Conservation (phyloP, 2,888 invertebrate genomes). For the Bombylius discolor region DNA sequence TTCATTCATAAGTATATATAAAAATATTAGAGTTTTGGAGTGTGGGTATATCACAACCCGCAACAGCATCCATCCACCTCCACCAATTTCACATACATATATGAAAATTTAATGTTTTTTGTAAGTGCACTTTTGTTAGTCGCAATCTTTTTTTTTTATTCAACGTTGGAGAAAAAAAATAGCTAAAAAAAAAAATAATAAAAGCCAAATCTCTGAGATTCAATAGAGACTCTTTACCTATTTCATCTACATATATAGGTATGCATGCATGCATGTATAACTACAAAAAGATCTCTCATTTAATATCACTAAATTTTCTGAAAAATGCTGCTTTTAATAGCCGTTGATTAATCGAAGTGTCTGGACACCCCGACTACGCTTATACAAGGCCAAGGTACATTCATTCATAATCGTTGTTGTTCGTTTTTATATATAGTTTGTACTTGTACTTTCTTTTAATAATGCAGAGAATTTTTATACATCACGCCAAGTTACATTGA, state of each 20-base stretch:
- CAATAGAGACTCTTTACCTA: too few relatives aligned
- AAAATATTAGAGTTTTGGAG: background rate
- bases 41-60: background rate
- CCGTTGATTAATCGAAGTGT: slow-evolving; percentile 34
- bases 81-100: background rate
- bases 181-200: too few relatives aligned
- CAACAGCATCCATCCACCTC: background rate
- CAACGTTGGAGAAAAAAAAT: too few relatives aligned
- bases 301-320: slow-evolving; percentile 31
- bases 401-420: too few relatives aligned
- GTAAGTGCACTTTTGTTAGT: too few relatives aligned
- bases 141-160: too few relatives aligned
- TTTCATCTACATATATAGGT: background rate
- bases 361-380: slow-evolving; percentile 17
- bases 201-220: too few relatives aligned
- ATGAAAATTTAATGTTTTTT: too few relatives aligned
- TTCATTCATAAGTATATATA: background rate
- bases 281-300: slow-evolving; percentile 21
- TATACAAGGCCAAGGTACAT: slow-evolving; percentile 4
- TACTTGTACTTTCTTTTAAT: background rate
- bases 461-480: too few relatives aligned
- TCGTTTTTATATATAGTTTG: background rate
- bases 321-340: slow-evolving; percentile 31
- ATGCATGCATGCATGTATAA: slow-evolving; percentile 6
- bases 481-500: too few relatives aligned